These are phyloP conservation scores for Platalea minor DNA, from an alignment of 2,797 vertebrate genomes.

Conservation along the genomic window DNA sequence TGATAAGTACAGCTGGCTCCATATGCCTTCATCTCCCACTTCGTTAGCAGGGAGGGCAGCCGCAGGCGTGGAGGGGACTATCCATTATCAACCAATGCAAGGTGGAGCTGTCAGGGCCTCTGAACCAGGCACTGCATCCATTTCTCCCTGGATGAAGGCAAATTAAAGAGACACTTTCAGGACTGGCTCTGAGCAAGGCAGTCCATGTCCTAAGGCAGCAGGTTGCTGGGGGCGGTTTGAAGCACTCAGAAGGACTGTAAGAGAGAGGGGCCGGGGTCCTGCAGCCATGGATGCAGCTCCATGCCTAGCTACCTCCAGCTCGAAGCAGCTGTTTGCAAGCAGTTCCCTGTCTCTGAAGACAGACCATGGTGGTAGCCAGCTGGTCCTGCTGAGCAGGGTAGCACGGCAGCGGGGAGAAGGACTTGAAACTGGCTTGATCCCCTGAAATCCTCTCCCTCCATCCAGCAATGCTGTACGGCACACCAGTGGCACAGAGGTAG, in stretches of 20 bases:
- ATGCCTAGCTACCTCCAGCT: background rate
- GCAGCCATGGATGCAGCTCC: background rate
- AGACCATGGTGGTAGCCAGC: too few relatives aligned
- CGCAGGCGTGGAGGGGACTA: background rate
- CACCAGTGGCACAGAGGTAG: background rate
- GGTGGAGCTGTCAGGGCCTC: background rate
- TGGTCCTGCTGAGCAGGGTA: background rate
- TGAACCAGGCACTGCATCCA: background rate
- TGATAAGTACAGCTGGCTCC: background rate
- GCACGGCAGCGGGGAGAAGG: rapidly evolving
- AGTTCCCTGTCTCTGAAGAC: background rate
- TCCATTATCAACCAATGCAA: background rate
- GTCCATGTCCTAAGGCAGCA: background rate
- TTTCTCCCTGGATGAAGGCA: background rate
- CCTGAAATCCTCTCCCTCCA: background rate
- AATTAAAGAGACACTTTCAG: background rate
- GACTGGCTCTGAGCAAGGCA: background rate
- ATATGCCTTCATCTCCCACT: background rate
- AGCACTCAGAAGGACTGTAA: background rate
- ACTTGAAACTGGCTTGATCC: background rate
- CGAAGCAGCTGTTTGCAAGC: background rate
- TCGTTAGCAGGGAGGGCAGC: background rate
- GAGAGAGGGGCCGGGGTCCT: background rate
- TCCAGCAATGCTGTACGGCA: rapidly evolving
- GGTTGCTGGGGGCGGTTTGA: background rate